A percentile compares a stretch with the other conserved stretches of the same genome.
phyloP scores from a whole-genome alignment of 1,140 invertebrate genomes.

The Zelostemma sp. region DNA sequence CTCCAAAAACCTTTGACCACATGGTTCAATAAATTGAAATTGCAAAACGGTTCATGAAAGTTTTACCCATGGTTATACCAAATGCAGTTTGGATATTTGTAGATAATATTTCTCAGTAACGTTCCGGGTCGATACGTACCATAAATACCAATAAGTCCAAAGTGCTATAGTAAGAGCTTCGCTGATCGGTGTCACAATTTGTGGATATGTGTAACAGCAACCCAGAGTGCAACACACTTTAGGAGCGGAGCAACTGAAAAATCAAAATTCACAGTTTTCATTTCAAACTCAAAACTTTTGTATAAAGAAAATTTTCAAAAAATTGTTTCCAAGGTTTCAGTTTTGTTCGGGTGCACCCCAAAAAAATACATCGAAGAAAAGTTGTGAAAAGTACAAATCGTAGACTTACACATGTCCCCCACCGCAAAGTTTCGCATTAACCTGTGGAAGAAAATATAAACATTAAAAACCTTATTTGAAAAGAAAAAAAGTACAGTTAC shows the following conservation, averaged over 20 bases:
- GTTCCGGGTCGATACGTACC: conserved; percentile 52
- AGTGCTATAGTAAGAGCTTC: conserved; percentile 66
- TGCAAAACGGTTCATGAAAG: too few relatives aligned
- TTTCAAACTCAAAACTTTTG: too few relatives aligned
- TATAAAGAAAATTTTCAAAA: too few relatives aligned
- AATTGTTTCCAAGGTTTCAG: too few relatives aligned
- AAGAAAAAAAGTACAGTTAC: not conserved
- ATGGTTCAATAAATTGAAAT: too few relatives aligned
- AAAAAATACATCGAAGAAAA: too few relatives aligned
- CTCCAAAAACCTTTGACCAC: too few relatives aligned
- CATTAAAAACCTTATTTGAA: not conserved
- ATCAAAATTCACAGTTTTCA: not conserved
- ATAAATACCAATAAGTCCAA: conserved; percentile 68
- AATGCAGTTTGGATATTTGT: too few relatives aligned
- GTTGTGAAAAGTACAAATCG: too few relatives aligned
- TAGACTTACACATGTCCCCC: conserved; percentile 65
- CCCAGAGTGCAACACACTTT: conserved; percentile 81
- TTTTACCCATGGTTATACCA: too few relatives aligned
- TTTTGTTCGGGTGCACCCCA: too few relatives aligned
- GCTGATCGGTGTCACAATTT: conserved; percentile 67
- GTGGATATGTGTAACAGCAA: conserved; percentile 76
- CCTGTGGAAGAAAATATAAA: conserved; percentile 51
- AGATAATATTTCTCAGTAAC: too few relatives aligned
- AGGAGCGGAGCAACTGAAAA: conserved; percentile 74
- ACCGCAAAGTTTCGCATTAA: conserved; percentile 62